Percentiles rank a stretch among this genome's conserved stretches.
Evolutionary conservation across 2,113 vertebrate genomes (phyloP).

Genomic region (Corythornis vintsioides): DNA sequence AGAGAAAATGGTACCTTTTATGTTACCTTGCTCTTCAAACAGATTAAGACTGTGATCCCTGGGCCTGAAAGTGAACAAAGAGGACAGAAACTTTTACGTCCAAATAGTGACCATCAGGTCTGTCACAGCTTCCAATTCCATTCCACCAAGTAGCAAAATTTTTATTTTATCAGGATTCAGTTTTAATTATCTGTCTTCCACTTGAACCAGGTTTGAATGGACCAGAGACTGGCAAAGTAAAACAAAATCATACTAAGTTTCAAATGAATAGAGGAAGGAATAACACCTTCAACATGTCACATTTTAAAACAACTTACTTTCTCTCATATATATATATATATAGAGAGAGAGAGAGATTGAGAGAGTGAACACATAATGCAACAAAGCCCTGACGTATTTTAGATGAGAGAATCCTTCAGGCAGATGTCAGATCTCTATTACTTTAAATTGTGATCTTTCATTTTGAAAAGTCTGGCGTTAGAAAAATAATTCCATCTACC

Average conservation of each 20-base stretch:
- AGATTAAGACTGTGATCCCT: neutral
- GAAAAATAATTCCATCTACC: neutral
- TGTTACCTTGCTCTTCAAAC: neutral
- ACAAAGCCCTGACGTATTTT: neutral
- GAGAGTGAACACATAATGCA: neutral
- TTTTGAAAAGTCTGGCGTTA: neutral
- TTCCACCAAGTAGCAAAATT: neutral
- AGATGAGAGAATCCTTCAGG: neutral
- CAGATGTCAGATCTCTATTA: neutral
- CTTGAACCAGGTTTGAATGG: neutral
- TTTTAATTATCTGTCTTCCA: neutral
- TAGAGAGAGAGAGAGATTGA: no score
- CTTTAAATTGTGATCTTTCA: neutral
- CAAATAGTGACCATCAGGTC: neutral
- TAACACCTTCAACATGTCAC: neutral
- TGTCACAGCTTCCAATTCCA: neutral
- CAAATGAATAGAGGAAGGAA: neutral
- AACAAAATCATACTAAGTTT: rapidly evolving
- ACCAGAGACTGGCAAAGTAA: neutral
- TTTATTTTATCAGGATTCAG: neutral
- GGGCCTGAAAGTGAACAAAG: neutral
- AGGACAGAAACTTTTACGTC: neutral
- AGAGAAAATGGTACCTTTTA: neutral
- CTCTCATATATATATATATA: neutral
- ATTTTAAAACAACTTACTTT: neutral